A percentile compares a stretch with the other conserved stretches of the same genome.
phyloP scores from a whole-genome alignment of 2,113 vertebrate species.

The Motacilla alba region DNA sequence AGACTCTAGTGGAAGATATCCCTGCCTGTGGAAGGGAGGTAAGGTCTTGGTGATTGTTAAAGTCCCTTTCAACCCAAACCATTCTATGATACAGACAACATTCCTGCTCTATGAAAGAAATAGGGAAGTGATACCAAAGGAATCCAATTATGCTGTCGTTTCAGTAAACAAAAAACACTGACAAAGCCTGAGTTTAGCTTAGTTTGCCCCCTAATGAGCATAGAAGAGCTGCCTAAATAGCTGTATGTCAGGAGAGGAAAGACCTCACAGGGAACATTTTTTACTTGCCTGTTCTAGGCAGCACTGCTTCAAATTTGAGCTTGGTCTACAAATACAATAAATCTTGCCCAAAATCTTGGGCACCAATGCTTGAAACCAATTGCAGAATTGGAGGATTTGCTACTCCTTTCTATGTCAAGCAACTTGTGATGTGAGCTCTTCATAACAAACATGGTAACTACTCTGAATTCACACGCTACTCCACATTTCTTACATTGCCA shows the following conservation, averaged over 20 bases:
- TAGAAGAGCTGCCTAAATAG: not conserved
- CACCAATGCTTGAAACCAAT: not conserved
- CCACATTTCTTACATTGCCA: not conserved
- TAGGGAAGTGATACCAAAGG: not conserved
- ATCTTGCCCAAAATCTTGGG: not conserved
- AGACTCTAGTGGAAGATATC: not conserved
- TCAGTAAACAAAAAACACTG: not conserved
- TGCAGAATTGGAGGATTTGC: not conserved
- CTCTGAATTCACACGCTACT: not conserved
- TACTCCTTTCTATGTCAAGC: not conserved
- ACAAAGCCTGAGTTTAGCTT: not conserved
- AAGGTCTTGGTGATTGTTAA: accelerated
- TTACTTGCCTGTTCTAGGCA: not conserved
- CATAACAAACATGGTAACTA: not conserved
- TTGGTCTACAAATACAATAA: not conserved
- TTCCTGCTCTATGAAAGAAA: not conserved
- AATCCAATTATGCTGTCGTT: not conserved
- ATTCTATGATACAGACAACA: not conserved
- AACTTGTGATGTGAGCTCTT: not conserved
- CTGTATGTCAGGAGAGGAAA: not conserved
- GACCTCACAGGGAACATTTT: not conserved
- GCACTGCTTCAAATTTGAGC: not conserved
- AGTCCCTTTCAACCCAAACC: not conserved
- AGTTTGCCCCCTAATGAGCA: accelerated
- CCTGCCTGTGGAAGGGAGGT: accelerated